Base-by-base conservation (phyloP, 2,113 vertebrate genomes). In the Bambusicola thoracicus region DNA sequence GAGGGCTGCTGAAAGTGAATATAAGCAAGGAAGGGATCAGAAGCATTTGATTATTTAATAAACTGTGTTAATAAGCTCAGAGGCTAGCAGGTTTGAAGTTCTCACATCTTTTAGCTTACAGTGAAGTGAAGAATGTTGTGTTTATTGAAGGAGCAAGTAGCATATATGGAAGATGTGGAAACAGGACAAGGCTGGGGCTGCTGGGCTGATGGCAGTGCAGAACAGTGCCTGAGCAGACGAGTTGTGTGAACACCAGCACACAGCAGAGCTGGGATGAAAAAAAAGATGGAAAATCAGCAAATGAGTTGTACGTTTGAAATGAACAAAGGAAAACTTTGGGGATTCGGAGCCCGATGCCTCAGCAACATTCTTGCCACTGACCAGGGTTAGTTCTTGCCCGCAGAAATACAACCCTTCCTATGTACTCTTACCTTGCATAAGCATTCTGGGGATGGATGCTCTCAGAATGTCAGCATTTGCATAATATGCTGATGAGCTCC, bases 71-170 rank as follows among this genome's bases (percentile, higher is more conserved):
- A 61, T 43, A 66, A 88, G 12, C 13, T 11, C 0, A 0, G 3
- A 11, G 11, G 16, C 8, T 27, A 11, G 4, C 6, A 34, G 53
- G 24, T 29, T n/a, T 43, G 27, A 38, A 51, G 25, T 19, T 78
- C 48, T 41, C 0, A 0, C 3, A 2, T 27, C 75, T 55, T 83
- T 69, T 11, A 51, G 29, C 17, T n/a, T 43, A 4, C 32, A 56
- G 24, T 21, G 25, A 14, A 36, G 1, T 49, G 43, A 19, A 67
- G 51, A 36, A 34, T 46, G 2, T 7, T 24, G 16, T 1, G 0
- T 34, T 40, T 66, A 6, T 30, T 38, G 11, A 11, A 78, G 19
- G 25, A 27, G 22, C 6, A 46, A 65, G 3, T 7, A 19, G 18
- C 20, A 55, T 15, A 8, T 80, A 56, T 69, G 63, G 44, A 61